phyloP scores from a whole-genome alignment of 2,888 invertebrate genomes.

The Drosophila atripex region DNA sequence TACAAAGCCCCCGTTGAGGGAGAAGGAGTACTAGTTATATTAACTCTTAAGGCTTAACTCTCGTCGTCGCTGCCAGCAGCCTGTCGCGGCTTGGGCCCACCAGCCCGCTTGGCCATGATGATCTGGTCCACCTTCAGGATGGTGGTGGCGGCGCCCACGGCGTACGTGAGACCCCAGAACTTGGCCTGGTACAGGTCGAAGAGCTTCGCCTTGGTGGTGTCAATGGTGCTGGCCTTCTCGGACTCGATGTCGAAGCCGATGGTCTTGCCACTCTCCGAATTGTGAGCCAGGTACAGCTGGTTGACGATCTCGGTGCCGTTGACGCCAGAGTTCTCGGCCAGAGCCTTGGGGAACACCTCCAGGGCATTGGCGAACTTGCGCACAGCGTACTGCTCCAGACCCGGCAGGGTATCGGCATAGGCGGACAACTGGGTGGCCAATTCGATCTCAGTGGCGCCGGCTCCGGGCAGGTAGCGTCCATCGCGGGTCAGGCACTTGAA shows the following conservation, averaged over 20 bases:
- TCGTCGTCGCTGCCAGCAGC: constrained; percentile 90
- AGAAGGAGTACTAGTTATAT: constrained; percentile 49
- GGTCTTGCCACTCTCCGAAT: constrained; percentile 89
- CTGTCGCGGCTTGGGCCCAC: constrained; percentile 94
- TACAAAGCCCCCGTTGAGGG: constrained; percentile 38
- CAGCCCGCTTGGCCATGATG: constrained; percentile 98
- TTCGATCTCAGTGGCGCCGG: constrained; percentile 97
- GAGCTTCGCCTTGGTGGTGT: constrained; percentile 91
- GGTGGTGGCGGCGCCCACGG: constrained; percentile 95
- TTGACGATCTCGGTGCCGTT: constrained; percentile 94
- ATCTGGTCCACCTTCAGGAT: constrained; percentile 98
- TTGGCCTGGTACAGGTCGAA: constrained; percentile 94
- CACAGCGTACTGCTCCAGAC: constrained; percentile 98
- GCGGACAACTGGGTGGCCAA: constrained; percentile 93
- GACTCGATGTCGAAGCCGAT: constrained; percentile 95
- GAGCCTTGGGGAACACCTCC: constrained; percentile 94
- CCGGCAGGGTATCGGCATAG: constrained; percentile 96
- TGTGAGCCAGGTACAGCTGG: constrained; percentile 96
- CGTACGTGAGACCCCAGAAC: constrained; percentile 97
- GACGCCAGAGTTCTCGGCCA: constrained; percentile 97
- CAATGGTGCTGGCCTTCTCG: constrained; percentile 88
- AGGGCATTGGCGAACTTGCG: constrained; percentile 95
- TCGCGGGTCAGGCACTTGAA: constrained; percentile 95
- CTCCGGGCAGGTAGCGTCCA: constrained; percentile 92
- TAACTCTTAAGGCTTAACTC: constrained; percentile 83